Evolutionary conservation across 2,888 invertebrate genomes (phyloP).

Genomic region (Dolomedes plantarius): DNA sequence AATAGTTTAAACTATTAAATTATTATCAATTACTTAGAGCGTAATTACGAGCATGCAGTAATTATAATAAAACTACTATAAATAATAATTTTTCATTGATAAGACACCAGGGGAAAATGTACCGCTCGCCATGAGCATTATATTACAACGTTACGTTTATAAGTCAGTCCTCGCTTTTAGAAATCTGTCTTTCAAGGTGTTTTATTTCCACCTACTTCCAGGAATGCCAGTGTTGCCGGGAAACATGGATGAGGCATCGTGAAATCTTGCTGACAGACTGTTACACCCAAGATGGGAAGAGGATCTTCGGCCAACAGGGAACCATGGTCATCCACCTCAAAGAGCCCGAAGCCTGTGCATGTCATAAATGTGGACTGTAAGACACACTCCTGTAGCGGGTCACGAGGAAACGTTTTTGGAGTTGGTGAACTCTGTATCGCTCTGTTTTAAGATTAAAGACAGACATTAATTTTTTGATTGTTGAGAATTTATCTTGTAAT

Average conservation of each 20-base stretch:
- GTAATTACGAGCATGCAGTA: no score
- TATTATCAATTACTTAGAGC: no score
- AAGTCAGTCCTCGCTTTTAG: no score
- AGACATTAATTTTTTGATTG: background rate
- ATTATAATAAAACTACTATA: no score
- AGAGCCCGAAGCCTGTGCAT: conserved; percentile 92
- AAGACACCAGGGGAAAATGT: no score
- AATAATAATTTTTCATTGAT: no score
- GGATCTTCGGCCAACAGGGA: conserved; percentile 82
- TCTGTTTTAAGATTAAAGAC: background rate
- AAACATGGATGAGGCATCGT: conserved; percentile 88
- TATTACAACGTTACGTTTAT: no score
- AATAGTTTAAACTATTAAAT: no score
- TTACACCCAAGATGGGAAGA: conserved; percentile 90
- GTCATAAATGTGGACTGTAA: conserved; percentile 76
- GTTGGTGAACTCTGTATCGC: background rate
- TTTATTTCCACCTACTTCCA: conserved; percentile 76
- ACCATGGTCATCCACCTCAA: conserved; percentile 86
- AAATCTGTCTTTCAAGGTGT: no score
- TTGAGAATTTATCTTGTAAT: no score
- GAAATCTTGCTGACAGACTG: conserved; percentile 88
- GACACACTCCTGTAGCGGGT: background rate
- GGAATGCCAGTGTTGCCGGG: conserved; percentile 95
- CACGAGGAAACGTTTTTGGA: background rate
- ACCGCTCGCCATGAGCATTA: no score